Conservation (phyloP, 2,888 invertebrate genomes). For the Sepiola atlantica region DNA sequence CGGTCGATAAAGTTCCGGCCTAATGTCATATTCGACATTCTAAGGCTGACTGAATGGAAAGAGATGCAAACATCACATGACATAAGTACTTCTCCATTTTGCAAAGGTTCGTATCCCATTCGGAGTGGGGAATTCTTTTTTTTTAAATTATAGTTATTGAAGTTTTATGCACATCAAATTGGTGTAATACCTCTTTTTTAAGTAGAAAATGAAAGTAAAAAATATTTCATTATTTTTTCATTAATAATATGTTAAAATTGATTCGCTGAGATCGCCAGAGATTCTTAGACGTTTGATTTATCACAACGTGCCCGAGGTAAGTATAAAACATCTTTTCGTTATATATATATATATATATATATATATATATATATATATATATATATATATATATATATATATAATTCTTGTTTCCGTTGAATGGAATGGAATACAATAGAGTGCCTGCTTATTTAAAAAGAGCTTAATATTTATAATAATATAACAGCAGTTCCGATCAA, state of each 20-base stretch:
- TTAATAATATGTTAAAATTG: not conserved
- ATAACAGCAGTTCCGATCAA: no score
- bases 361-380: conserved; percentile 2
- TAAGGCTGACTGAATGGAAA: not conserved
- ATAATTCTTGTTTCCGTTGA: not conserved
- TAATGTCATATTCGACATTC: not conserved
- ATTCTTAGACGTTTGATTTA: not conserved
- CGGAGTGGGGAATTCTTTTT: not conserved
- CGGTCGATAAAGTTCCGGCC: not conserved
- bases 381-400: not conserved
- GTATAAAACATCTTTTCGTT: not conserved
- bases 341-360: not conserved
- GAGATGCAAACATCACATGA: not conserved
- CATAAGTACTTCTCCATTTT: not conserved
- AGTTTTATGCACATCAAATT: not conserved
- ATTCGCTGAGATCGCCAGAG: conserved; percentile 32
- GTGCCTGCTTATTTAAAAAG: no score
- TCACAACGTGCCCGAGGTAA: not conserved
- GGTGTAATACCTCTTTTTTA: not conserved
- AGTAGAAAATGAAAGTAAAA: not conserved
- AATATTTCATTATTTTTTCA: conserved; percentile 4
- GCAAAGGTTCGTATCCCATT: not conserved
- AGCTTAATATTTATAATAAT: no score
- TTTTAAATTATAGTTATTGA: not conserved
- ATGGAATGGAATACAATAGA: no score